A percentile compares a stretch with the other conserved stretches of the same genome.
Conservation (phyloP, 2,888 invertebrate species). For the Aquatica leii region DNA sequence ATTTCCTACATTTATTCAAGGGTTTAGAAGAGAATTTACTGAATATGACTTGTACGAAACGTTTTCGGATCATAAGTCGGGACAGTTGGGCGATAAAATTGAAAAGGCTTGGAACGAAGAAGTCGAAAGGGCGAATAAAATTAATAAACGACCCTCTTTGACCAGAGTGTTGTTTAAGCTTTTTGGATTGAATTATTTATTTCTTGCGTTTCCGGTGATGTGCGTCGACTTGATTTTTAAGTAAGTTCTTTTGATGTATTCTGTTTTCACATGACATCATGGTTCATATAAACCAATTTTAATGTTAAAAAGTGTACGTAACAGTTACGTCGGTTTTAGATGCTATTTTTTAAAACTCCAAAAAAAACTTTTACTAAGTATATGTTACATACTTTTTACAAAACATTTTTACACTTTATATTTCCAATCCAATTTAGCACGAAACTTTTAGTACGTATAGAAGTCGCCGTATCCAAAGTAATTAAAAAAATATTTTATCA, state of each 20-base stretch:
- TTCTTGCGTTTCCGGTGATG: conserved; percentile 67
- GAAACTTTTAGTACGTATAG: too few relatives aligned
- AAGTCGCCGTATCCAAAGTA: too few relatives aligned
- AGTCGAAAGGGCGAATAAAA: conserved; percentile 58
- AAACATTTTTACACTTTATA: too few relatives aligned
- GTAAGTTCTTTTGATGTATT: conserved; percentile 5
- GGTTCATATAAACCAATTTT: too few relatives aligned
- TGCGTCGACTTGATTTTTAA: background rate
- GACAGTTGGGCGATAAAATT: conserved; percentile 68
- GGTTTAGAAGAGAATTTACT: conserved; percentile 72
- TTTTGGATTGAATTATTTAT: conserved; percentile 68
- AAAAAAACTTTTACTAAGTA: too few relatives aligned
- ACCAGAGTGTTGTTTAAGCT: conserved; percentile 67
- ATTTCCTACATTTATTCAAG: conserved; percentile 72
- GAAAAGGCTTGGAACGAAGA: conserved; percentile 71
- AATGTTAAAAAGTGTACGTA: too few relatives aligned
- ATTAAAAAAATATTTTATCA: too few relatives aligned
- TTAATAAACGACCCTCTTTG: conserved; percentile 66
- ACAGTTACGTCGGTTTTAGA: too few relatives aligned
- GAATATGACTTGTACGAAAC: conserved; percentile 73
- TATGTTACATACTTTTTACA: too few relatives aligned
- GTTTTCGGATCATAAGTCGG: conserved; percentile 73
- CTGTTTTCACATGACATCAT: too few relatives aligned
- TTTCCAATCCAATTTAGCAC: too few relatives aligned
- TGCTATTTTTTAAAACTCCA: too few relatives aligned